Evolutionary conservation across 2,888 invertebrate genomes (phyloP), one percentile per base, ranked within the genome.

Genomic region (Pristionchus entomophagus): DNA sequence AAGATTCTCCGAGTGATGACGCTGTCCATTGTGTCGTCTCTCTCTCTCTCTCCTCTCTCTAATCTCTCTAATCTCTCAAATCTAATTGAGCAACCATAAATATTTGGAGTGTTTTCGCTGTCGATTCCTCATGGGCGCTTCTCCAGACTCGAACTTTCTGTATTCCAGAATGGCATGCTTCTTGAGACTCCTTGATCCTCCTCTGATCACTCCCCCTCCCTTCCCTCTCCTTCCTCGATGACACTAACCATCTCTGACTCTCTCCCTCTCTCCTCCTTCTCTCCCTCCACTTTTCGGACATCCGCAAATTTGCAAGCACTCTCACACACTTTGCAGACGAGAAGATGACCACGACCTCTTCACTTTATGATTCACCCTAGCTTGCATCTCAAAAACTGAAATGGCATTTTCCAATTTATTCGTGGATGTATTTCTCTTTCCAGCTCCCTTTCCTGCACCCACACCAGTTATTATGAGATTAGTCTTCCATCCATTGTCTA

Each of bases 381-480:
- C 19, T 19, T 8, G 22, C 38, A 22, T 38, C 38, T 69, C 65
- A n/a, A n/a, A n/a, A n/a, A n/a, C n/a, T n/a, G n/a, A n/a, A n/a
- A n/a, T n/a, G n/a, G n/a, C n/a, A n/a, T n/a, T n/a, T n/a, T n/a
- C 29, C 2, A 14, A 29, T 29, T 59, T 59, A 12, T 29, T 22
- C 19, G 17, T 19, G 29, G 4, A 5, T 10, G 22, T 19, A 32
- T 35, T 22, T 38, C 59, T 2, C 32, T 22, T 35, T 38, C 38
- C 32, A 38, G 35, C 73, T 26, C 38, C 12, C 41, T 73, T 8
- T 32, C 62, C 38, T 38, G 6, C 41, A 73, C 41, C 73, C 26
- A 73, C 65, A 65, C 65, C 65, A 65, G 41, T 73, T 73, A 73
- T 73, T 73, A 73, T 73, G 73, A 73, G 73, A 73, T 73, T 73